These are phyloP conservation scores for Parauchenoglanis punctatus DNA, from an alignment of 2,797 vertebrate genomes.

Conservation along the genomic window DNA sequence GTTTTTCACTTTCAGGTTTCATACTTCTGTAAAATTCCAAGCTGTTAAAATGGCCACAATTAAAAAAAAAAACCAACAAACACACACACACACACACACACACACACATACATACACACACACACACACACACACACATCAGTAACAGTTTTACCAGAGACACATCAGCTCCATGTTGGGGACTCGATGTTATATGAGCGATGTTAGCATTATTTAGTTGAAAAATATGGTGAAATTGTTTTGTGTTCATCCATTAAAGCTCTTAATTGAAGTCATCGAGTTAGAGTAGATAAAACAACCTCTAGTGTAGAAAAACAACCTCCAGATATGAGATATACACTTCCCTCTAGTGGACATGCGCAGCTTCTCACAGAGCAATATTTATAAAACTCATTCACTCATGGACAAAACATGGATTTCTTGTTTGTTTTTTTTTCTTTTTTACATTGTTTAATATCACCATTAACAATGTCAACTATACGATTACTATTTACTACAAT, in stretches of 20 bases:
- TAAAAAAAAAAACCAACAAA: too few species aligned
- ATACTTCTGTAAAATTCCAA: constrained; percentile 16
- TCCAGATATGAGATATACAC: not conserved
- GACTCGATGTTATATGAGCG: not conserved
- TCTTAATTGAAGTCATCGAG: not conserved
- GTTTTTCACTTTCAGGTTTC: constrained; percentile 1
- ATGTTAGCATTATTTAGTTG: not conserved
- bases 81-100: not conserved
- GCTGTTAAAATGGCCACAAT: not conserved
- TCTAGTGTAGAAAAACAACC: not conserved
- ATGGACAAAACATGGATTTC: not conserved
- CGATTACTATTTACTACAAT: not conserved
- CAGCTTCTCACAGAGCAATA: not conserved
- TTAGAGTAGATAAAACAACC: not conserved
- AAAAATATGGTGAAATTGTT: not conserved
- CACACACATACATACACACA: too few species aligned
- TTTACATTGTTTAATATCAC: not conserved
- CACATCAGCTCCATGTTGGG: not conserved
- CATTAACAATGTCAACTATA: not conserved
- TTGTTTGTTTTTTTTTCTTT: not conserved
- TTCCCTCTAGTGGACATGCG: constrained; percentile 35
- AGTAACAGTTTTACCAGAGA: not conserved
- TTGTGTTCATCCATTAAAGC: not conserved
- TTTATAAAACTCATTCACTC: not conserved
- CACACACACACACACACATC: not conserved